Base-by-base conservation (phyloP, 2,113 vertebrate species). In the Struthio camelus region DNA sequence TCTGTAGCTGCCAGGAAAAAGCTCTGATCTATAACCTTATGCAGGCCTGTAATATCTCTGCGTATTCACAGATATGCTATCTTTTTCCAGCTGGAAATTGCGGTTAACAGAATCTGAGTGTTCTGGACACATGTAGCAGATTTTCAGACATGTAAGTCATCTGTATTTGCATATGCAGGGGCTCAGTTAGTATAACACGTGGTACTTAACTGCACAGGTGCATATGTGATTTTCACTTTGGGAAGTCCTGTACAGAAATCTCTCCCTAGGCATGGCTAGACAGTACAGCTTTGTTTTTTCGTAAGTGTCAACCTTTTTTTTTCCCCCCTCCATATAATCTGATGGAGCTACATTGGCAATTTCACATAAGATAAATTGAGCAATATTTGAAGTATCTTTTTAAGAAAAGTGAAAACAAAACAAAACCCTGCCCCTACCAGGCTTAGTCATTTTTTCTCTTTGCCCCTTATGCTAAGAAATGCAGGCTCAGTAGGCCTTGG, bases 311-410 rank as follows among this genome's bases (percentile, higher is more conserved):
- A 2, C 44, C 40, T 85, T 82, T 94, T 95, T 67, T 94, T 95
- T 67, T 58, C 48, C 28, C 73, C 86, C 64, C 32, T 53, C 27
- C 5, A 2, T 48, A 19, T 73, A 65, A 48, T 8, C 54, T 58
- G 53, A 76, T 44, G 78, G n/a, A 78, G 6, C 5, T 69, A 22
- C 6, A 28, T 83, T 75, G 42, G 11, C 48, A 95, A 36, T 87
- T 94, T 91, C 85, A 93, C 28, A 48, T 24, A 73, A 90, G 87
- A 92, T 75, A 95, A 94, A 87, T 95, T 65, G 73, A 50, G 50
- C 17, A 85, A 69, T 91, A 83, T 89, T 54, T 44, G 50, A 90
- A 77, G 46, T 70, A 24, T n/a, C 10, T 50, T 62, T 71, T 38
- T 42, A 24, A 48, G 28, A 44, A 62, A 53, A 81, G 14, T 20